Base-by-base conservation (phyloP, 2,797 vertebrate species). In the Smutsia temminckii region DNA sequence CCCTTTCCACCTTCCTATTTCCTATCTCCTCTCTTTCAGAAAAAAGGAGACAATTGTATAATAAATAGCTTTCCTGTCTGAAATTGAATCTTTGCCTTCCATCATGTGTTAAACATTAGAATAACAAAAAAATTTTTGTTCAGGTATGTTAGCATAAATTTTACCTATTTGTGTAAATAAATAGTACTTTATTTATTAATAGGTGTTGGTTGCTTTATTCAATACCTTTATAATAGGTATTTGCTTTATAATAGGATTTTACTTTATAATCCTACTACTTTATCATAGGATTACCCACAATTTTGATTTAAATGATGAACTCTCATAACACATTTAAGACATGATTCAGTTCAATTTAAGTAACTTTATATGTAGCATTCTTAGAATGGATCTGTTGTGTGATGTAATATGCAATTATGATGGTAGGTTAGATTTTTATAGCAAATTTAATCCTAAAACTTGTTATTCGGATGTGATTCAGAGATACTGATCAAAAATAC, bases 371-470 rank as follows among this genome's bases (percentile, higher is more conserved):
- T 49, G n/a, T 57, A 69, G 27, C 63, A 59, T 95, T 91, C 42
- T 79, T 86, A 66, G 40, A 95, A 75, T 57, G 12, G 53, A n/a
- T 78, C 20, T 80, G 11, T 66, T 80, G 5, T 72, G 27, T 92
- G 91, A 77, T 80, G 46, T 79, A 91, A 78, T 78, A 77, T 17
- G 71, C 49, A 85, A 10, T 64, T 83, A 83, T 49, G 92, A 69
- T 27, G 42, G 53, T 77, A 77, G 46, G 53, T 88, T 89, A 37
- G 7, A 27, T 74, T 90, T 88, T 90, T 95, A 75, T 72, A 69
- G 18, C n/a, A 85, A 91, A 85, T 90, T 64, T 75, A 85, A 78
- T 80, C 27, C 51, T 91, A 77, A 93, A 95, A 78, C 89, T 49
- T 94, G 32, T 74, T 94, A 68, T 59, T 94, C 55, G 68, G 34